Conservation (phyloP, 2,113 vertebrate species). For the Ophthalmolycus amberensis region DNA sequence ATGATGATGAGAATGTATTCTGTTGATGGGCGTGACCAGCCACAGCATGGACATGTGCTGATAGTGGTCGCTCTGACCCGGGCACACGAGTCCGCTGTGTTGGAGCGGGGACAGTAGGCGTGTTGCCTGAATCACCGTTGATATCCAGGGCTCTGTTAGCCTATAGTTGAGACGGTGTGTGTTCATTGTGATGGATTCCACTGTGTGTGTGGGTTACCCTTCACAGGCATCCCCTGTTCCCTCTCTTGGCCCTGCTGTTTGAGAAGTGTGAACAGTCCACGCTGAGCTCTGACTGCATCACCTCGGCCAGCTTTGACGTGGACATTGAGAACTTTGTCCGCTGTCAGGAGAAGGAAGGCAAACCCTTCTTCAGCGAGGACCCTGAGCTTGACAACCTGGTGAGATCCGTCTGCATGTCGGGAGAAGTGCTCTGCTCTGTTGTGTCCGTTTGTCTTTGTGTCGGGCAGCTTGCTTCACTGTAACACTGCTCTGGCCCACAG, state of each 20-base stretch:
- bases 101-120: no score
- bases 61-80: no score
- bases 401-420: slow-evolving; percentile 48
- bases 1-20: no score
- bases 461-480: background rate
- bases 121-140: background rate
- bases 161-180: no score
- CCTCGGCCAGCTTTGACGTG: slow-evolving; percentile 96
- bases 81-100: no score
- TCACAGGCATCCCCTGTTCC: slow-evolving; percentile 93
- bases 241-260: slow-evolving; percentile 94
- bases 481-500: background rate
- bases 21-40: no score
- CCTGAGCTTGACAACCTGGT: slow-evolving; percentile 98
- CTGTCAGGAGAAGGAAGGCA: slow-evolving; percentile 96
- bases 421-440: background rate
- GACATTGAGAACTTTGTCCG: slow-evolving; percentile 98
- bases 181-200: background rate
- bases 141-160: background rate
- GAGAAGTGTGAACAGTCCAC: slow-evolving; percentile 98
- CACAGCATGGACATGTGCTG: no score
- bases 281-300: slow-evolving; percentile 96
- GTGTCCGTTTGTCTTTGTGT: background rate
- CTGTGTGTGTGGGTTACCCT: background rate
- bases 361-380: slow-evolving; percentile 98